phyloP scores from a whole-genome alignment of 2,888 invertebrate genomes.

The Cephus pulcher region DNA sequence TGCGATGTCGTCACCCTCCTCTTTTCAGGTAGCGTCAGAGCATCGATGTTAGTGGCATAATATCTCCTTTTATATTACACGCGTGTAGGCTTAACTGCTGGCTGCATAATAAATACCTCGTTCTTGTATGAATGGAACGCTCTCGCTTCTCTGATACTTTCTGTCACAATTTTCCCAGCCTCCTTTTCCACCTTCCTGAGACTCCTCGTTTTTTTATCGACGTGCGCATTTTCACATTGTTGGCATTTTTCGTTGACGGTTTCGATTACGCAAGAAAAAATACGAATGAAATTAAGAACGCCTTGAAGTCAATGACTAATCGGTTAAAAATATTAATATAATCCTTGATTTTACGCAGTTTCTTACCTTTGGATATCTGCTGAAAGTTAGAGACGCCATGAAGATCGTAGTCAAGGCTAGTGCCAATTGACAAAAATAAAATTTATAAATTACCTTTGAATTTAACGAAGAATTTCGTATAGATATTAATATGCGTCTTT shows the following conservation, averaged over 20 bases:
- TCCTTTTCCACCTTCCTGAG: constrained; percentile 20
- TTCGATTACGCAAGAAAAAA: not conserved
- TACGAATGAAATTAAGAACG: not conserved
- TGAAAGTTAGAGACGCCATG: too few relatives aligned
- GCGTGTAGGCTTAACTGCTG: constrained; percentile 44
- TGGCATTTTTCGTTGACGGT: not conserved
- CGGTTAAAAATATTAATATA: not conserved
- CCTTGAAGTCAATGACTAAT: not conserved
- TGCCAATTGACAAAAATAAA: not conserved
- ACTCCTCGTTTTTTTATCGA: constrained; percentile 18
- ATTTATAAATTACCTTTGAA: not conserved
- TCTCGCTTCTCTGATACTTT: constrained; percentile 3
- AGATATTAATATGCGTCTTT: not conserved
- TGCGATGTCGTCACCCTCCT: constrained; percentile 30
- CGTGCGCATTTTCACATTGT: not conserved
- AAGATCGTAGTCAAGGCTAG: not conserved
- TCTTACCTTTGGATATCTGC: not conserved
- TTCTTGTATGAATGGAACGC: constrained; percentile 40
- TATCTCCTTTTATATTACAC: constrained; percentile 50
- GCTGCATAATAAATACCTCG: constrained; percentile 33
- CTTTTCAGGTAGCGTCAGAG: constrained; percentile 36
- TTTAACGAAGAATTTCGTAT: not conserved
- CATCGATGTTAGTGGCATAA: constrained; percentile 34
- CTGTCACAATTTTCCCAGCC: not conserved
- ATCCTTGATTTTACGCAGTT: not conserved